Conservation (phyloP, 2,888 invertebrate genomes). For the Apamea epomidion region DNA sequence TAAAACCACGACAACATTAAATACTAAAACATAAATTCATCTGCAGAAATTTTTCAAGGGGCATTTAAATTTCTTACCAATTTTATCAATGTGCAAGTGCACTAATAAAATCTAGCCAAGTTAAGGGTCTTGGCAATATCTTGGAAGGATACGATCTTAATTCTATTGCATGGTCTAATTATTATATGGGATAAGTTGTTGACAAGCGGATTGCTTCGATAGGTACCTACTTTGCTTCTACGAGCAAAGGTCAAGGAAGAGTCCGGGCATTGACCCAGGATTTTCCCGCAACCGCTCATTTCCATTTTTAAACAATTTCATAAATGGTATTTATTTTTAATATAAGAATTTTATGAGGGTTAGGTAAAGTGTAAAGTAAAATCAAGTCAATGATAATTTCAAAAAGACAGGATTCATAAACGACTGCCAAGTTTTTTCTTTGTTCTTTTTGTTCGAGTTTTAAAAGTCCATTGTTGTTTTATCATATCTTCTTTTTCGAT, state of each 20-base stretch:
- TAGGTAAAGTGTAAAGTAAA: not conserved
- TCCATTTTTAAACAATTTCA: slow-evolving; percentile 32
- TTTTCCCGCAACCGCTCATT: slow-evolving; percentile 28
- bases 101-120: slow-evolving; percentile 9
- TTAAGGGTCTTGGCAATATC: not conserved
- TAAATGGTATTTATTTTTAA: slow-evolving; percentile 24
- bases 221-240: not conserved
- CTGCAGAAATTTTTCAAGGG: slow-evolving; percentile 2
- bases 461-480: not conserved
- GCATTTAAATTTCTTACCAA: slow-evolving; percentile 23
- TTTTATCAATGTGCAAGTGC: slow-evolving; percentile 35
- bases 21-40: slow-evolving; percentile 13
- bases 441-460: not conserved
- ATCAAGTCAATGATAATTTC: not conserved
- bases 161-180: slow-evolving; percentile 13
- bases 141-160: not conserved
- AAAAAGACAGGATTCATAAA: not conserved
- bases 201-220: slow-evolving; percentile 21
- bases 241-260: slow-evolving; percentile 42
- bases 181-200: not conserved
- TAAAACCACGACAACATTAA: not conserved
- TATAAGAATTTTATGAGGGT: not conserved
- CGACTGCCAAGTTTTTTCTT: not conserved
- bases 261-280: slow-evolving; percentile 38
- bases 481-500: not conserved